Evolutionary conservation across 2,888 invertebrate species (phyloP).

Genomic region (Spilarctia lutea): DNA sequence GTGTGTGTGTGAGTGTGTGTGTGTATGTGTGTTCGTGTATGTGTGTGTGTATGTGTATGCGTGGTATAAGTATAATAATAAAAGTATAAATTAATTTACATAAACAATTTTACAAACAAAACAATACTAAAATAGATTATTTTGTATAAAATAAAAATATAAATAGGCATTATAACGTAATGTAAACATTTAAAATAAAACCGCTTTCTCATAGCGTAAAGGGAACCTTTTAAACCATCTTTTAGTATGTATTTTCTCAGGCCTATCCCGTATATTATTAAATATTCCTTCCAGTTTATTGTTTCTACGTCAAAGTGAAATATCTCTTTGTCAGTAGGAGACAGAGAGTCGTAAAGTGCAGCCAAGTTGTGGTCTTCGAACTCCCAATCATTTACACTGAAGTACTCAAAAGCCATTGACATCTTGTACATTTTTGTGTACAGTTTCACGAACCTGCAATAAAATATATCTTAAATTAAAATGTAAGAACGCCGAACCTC

Average conservation of each 20-base stretch:
- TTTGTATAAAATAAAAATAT: slow-evolving; percentile 26
- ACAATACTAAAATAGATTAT: slow-evolving; percentile 12
- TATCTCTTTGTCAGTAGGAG: slow-evolving; percentile 42
- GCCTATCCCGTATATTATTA: slow-evolving; percentile 48
- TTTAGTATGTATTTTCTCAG: slow-evolving; percentile 52
- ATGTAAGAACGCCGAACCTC: no score
- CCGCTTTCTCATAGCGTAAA: background rate
- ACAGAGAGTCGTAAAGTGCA: slow-evolving; percentile 27
- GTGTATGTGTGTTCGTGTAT: no score
- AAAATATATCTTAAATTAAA: background rate
- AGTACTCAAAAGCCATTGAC: slow-evolving; percentile 35
- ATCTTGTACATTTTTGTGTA: slow-evolving; percentile 46
- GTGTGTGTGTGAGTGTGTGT: no score
- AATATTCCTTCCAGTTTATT: slow-evolving; percentile 46
- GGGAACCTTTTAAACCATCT: slow-evolving; percentile 38
- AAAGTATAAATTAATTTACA: background rate
- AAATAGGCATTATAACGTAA: slow-evolving; percentile 5
- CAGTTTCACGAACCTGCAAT: slow-evolving; percentile 48
- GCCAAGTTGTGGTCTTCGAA: slow-evolving; percentile 45
- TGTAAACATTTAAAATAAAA: slow-evolving; percentile 29
- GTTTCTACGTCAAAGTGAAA: slow-evolving; percentile 52
- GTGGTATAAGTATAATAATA: no score
- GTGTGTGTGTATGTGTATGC: no score
- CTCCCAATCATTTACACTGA: slow-evolving; percentile 44
- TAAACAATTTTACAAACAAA: slow-evolving; percentile 8